phyloP scores from a whole-genome alignment of 2,797 vertebrate genomes.

The Acestrorhynchus altus region DNA sequence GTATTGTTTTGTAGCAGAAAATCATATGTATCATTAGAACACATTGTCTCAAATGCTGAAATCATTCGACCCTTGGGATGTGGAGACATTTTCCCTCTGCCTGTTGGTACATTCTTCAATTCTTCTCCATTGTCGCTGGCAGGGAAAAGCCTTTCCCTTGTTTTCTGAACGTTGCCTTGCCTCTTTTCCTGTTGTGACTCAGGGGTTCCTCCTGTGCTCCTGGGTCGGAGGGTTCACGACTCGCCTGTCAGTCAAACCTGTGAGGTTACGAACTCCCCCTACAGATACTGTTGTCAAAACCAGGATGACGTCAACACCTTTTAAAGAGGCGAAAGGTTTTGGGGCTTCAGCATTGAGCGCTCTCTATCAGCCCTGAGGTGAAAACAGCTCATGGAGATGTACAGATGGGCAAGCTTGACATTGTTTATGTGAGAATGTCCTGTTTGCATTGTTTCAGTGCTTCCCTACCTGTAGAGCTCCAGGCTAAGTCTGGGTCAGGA shows the following conservation, averaged over 20 bases:
- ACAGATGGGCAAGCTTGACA: constrained; percentile 14
- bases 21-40: constrained; percentile 12
- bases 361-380: constrained; percentile 17
- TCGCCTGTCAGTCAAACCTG: constrained; percentile 19
- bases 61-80: constrained; percentile 42
- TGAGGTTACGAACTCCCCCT: constrained; percentile 26
- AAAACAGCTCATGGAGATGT: not conserved
- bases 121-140: constrained; percentile 48
- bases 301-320: constrained; percentile 27
- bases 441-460: constrained; percentile 17
- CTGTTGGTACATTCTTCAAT: constrained; percentile 37
- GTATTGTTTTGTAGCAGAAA: constrained; percentile 32
- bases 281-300: constrained; percentile 32
- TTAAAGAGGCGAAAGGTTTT: constrained; percentile 35
- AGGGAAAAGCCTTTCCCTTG: constrained; percentile 55
- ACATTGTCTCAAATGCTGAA: constrained; percentile 34
- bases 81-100: constrained; percentile 35
- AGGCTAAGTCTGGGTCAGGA: not conserved
- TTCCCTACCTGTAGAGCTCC: constrained; percentile 34
- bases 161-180: constrained; percentile 51
- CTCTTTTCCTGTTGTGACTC: constrained; percentile 58
- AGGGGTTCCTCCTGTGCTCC: constrained; percentile 33
- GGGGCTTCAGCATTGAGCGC: constrained; percentile 22
- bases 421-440: constrained; percentile 41
- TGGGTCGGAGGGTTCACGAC: constrained; percentile 39